Evolutionary conservation across 2,888 invertebrate genomes (phyloP), one percentile per base, ranked within the genome.

Genomic region (Mythimna pallens): DNA sequence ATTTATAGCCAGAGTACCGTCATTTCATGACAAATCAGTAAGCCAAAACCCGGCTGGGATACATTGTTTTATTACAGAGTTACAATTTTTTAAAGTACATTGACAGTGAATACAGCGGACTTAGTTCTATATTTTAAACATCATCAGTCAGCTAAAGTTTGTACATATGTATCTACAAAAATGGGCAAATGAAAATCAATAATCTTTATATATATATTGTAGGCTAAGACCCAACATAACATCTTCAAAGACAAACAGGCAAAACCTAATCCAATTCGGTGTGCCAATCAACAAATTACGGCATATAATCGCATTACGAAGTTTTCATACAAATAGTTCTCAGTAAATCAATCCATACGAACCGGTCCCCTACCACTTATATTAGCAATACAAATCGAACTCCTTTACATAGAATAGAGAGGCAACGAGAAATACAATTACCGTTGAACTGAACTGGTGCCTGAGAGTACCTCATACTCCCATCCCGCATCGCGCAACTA

Each of bases 351-450:
- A 81, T 84, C 54, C 9, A 62, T 50, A 52, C n/a, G 71, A 79
- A 80, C 78, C 75, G 70, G 87, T 81, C 80, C 75, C 78, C 78
- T 85, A 83, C 87, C 75, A 82, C 71, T 73, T 62, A 40, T 62
- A 73, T 73, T 78, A 74, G 77, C 76, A 73, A 86, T 82, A 73
- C 71, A 58, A 69, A 76, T 68, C 67, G 72, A 83, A 78, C 72
- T 83, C 78, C 58, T 5, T 17, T 34, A 34, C 50, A 52, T 22
- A 70, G 9, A 78, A 70, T 78, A 70, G 3, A 34, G 10, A 57
- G 14, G 3, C 7, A 43, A 50, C 52, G 50, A 52, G 20, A 52
- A 9, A n/a, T n/a, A 17, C 17, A 47, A 47, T 47, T 7, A 47
- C 17, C 17, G 1, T 47, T 47, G 7, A 17, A 47, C 47, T 47